A percentile compares a stretch with the other conserved stretches of the same genome.
Conservation (phyloP, 2,113 vertebrate species). For the Aphyosemion australe region DNA sequence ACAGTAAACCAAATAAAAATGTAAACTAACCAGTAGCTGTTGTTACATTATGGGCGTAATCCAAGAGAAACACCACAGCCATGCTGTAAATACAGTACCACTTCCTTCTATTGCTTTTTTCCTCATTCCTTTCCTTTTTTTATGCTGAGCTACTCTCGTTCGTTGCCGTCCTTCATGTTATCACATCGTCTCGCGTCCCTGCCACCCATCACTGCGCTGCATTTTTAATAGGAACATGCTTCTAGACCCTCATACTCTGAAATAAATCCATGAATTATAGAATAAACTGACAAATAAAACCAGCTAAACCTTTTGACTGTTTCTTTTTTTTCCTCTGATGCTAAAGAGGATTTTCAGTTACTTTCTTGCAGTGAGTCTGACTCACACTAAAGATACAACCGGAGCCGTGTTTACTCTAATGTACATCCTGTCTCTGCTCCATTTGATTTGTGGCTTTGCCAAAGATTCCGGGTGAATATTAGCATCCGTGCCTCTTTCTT, state of each 20-base stretch:
- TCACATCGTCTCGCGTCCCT: slow-evolving; percentile 44
- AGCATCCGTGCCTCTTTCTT: not conserved
- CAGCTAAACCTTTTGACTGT: slow-evolving; percentile 33
- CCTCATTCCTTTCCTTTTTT: too few species aligned
- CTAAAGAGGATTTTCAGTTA: not conserved
- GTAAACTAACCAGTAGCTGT: too few species aligned
- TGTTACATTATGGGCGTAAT: too few species aligned
- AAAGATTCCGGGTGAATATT: slow-evolving; percentile 13
- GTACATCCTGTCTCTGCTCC: slow-evolving; percentile 8
- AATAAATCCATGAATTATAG: slow-evolving; percentile 65
- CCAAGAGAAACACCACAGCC: too few species aligned
- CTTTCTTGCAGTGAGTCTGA: slow-evolving; percentile 20
- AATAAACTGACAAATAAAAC: slow-evolving; percentile 62
- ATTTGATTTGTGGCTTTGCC: slow-evolving; percentile 28
- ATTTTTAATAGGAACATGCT: slow-evolving; percentile 65
- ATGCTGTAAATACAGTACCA: too few species aligned
- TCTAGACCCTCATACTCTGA: slow-evolving; percentile 49
- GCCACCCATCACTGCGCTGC: slow-evolving; percentile 45
- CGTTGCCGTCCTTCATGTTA: not conserved
- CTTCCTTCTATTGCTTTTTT: too few species aligned
- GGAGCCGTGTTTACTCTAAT: not conserved
- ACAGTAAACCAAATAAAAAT: too few species aligned
- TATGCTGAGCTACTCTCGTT: too few species aligned
- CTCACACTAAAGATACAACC: slow-evolving; percentile 16
- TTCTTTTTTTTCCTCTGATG: not conserved